Conservation (phyloP, 2,888 invertebrate genomes). For the Bimastos eiseni region DNA sequence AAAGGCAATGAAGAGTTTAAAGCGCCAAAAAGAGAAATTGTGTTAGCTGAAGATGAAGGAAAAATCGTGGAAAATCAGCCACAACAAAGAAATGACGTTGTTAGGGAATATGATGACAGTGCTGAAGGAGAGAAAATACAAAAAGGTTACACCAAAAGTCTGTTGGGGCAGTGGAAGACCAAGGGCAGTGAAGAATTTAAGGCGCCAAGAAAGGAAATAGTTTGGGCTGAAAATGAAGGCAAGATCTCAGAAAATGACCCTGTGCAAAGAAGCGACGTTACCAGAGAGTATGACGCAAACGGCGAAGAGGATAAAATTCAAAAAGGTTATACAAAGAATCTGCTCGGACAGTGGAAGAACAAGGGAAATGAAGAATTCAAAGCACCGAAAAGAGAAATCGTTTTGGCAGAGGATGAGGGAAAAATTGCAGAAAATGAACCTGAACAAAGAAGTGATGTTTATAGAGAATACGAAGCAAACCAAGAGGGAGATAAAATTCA, state of each 20-base stretch:
- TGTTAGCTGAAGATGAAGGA: slow-evolving; percentile 25
- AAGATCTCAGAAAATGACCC: slow-evolving; percentile 32
- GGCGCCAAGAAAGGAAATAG: not conserved
- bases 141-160: slow-evolving; percentile 18
- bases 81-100: not conserved
- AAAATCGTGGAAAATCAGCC: slow-evolving; percentile 14
- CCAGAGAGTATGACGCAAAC: not conserved
- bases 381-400: not conserved
- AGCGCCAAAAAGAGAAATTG: not conserved
- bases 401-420: not conserved
- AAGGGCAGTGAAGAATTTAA: slow-evolving; percentile 23
- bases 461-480: not conserved
- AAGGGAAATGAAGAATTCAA: not conserved
- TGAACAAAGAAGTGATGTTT: not conserved
- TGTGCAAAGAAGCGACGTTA: slow-evolving; percentile 13
- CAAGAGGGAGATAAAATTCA: not conserved
- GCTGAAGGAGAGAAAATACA: not conserved
- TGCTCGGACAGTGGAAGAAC: not conserved
- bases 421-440: slow-evolving; percentile 13
- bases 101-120: slow-evolving; percentile 37
- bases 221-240: slow-evolving; percentile 28
- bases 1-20: not conserved
- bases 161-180: slow-evolving; percentile 14
- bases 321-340: not conserved
- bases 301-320: not conserved